Conservation (phyloP, 2,797 vertebrate species). For the Phoeniculus purpureus region DNA sequence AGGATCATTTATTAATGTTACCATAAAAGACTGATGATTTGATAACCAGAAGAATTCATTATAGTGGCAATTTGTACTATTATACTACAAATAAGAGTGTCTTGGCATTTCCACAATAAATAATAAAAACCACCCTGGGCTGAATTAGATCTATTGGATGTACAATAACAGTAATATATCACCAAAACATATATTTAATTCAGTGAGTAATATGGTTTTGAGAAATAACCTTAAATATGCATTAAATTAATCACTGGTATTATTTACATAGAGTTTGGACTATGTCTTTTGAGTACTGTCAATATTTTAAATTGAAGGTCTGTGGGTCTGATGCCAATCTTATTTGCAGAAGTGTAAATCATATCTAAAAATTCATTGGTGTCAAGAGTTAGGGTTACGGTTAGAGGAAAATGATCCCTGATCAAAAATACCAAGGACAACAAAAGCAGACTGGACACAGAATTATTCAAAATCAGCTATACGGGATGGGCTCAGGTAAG, state of each 20-base stretch:
- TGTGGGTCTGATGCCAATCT: background rate
- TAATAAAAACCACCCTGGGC: slow-evolving; percentile 73
- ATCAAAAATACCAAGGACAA: slow-evolving; percentile 26
- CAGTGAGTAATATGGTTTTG: background rate
- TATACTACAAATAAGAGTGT: slow-evolving; percentile 76
- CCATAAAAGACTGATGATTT: slow-evolving; percentile 73
- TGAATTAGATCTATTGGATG: slow-evolving; percentile 65
- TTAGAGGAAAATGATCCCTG: background rate
- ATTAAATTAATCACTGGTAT: slow-evolving; percentile 44
- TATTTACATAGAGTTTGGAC: slow-evolving; percentile 38
- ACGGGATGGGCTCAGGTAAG: background rate
- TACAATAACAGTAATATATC: slow-evolving; percentile 62
- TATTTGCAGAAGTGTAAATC: slow-evolving; percentile 4
- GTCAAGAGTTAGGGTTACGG: no score
- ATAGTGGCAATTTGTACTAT: slow-evolving; percentile 68
- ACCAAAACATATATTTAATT: slow-evolving; percentile 59
- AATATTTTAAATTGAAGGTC: slow-evolving; percentile 9
- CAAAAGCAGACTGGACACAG: background rate
- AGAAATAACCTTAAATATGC: slow-evolving; percentile 13
- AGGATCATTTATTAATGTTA: slow-evolving; percentile 69
- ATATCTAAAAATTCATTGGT: background rate
- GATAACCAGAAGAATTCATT: slow-evolving; percentile 78
- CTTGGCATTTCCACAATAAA: slow-evolving; percentile 75
- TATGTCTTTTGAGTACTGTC: background rate
- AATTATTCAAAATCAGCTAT: slow-evolving; percentile 35